Conservation (phyloP, 2,797 vertebrate species). For the Pseudotriccus pelzelni region DNA sequence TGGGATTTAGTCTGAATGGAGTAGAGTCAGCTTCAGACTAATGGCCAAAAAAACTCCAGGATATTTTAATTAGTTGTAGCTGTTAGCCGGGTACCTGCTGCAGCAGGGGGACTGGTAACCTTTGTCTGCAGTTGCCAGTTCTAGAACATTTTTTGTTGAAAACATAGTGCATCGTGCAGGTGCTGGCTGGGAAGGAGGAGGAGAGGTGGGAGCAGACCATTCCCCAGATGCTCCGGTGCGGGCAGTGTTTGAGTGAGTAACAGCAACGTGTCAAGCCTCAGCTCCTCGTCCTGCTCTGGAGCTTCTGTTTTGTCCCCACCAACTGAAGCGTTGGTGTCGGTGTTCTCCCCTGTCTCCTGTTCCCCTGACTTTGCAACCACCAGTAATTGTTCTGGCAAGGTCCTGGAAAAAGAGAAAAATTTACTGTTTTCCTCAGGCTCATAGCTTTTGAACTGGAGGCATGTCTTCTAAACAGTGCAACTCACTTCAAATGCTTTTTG, state of each 20-base stretch:
- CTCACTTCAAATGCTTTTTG: slow-evolving; percentile 84
- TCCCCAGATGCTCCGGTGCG: background rate
- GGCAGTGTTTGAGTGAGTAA: slow-evolving; percentile 73
- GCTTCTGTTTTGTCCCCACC: slow-evolving; percentile 53
- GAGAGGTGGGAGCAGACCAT: background rate
- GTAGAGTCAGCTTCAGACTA: background rate
- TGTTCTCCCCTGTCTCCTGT: slow-evolving; percentile 72
- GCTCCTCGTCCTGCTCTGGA: slow-evolving; percentile 29
- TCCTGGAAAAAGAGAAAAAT: slow-evolving; percentile 62
- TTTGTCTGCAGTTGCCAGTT: background rate
- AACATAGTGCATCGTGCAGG: rapidly evolving
- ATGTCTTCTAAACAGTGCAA: slow-evolving; percentile 83
- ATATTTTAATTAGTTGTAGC: rapidly evolving
- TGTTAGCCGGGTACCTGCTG: background rate
- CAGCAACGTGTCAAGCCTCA: background rate
- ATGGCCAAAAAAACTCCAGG: rapidly evolving
- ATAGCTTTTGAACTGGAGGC: slow-evolving; percentile 80
- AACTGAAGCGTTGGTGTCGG: slow-evolving; percentile 46
- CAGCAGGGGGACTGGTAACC: rapidly evolving
- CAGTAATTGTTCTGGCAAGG: slow-evolving; percentile 65
- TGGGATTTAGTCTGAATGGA: background rate
- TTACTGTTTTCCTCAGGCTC: slow-evolving; percentile 78
- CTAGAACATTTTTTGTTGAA: rapidly evolving
- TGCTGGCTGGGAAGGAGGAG: background rate
- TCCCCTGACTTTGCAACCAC: slow-evolving; percentile 62